A percentile compares a stretch with the other conserved stretches of the same genome.
Evolutionary conservation across 2,888 invertebrate genomes (phyloP).

Genomic region (Pomacea canaliculata): DNA sequence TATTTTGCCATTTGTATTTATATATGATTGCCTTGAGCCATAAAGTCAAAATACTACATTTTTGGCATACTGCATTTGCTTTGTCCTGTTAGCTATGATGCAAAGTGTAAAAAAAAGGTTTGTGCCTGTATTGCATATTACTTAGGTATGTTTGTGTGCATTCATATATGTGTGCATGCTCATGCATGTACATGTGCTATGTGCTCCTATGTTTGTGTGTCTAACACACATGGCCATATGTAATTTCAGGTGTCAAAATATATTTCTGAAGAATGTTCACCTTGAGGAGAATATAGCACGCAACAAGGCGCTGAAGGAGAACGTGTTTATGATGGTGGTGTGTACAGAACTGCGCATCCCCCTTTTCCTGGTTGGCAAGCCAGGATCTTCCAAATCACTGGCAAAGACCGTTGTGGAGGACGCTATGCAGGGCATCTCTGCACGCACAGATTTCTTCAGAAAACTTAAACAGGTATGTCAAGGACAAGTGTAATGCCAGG

Average conservation of each 20-base stretch:
- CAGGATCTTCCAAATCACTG: slow-evolving; percentile 68
- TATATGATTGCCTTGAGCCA: too few relatives aligned
- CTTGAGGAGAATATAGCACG: slow-evolving; percentile 58
- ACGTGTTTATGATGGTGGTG: slow-evolving; percentile 68
- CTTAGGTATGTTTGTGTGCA: too few relatives aligned
- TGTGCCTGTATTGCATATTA: too few relatives aligned
- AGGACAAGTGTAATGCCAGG: too few relatives aligned
- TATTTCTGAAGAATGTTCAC: slow-evolving; percentile 55
- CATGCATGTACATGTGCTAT: too few relatives aligned
- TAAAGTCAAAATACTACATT: too few relatives aligned
- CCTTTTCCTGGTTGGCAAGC: slow-evolving; percentile 68
- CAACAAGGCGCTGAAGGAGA: slow-evolving; percentile 66
- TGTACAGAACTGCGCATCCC: slow-evolving; percentile 67
- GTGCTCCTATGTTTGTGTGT: too few relatives aligned
- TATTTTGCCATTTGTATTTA: too few relatives aligned
- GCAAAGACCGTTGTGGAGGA: slow-evolving; percentile 66
- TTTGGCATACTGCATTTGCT: too few relatives aligned
- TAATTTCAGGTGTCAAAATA: slow-evolving; percentile 58
- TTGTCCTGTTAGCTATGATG: too few relatives aligned
- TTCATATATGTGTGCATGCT: too few relatives aligned
- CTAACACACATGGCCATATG: neutral
- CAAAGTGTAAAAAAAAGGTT: too few relatives aligned
- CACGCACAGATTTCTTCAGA: slow-evolving; percentile 55
- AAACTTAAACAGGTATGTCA: slow-evolving; percentile 55
- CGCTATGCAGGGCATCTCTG: slow-evolving; percentile 65